phyloP scores from a whole-genome alignment of 2,888 invertebrate genomes.

The Leptinotarsa haldemani region DNA sequence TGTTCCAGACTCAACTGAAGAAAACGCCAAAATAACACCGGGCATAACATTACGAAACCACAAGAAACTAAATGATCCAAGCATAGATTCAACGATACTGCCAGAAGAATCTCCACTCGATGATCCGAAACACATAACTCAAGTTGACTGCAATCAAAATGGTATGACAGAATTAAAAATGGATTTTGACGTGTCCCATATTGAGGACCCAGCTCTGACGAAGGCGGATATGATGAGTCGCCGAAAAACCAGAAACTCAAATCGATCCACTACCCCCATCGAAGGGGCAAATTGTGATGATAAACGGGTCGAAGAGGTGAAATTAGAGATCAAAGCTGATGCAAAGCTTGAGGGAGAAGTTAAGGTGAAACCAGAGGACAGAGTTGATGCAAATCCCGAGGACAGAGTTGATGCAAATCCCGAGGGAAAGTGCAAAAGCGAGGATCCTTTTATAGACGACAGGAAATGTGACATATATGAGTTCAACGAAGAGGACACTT shows the following conservation, averaged over 20 bases:
- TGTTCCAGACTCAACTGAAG: constrained; percentile 39
- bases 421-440: constrained; percentile 2
- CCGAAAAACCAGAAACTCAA: constrained; percentile 37
- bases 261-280: constrained; percentile 20
- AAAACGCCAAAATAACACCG: constrained; percentile 49
- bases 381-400: not conserved
- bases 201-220: not conserved
- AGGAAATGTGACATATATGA: constrained; percentile 61
- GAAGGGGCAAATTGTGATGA: constrained; percentile 38
- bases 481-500: constrained; percentile 52
- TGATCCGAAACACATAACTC: constrained; percentile 20
- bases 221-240: constrained; percentile 19
- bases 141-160: constrained; percentile 54
- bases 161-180: constrained; percentile 45
- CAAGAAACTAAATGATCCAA: constrained; percentile 67
- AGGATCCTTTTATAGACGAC: not conserved
- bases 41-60: constrained; percentile 75
- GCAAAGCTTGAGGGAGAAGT: constrained; percentile 54
- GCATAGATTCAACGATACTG: constrained; percentile 27
- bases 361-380: not conserved
- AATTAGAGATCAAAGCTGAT: constrained; percentile 58
- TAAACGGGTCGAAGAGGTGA: constrained; percentile 18
- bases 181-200: constrained; percentile 27
- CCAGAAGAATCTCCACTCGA: constrained; percentile 28
- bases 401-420: not conserved